These are phyloP conservation scores for Petromus typicus DNA, from an alignment of 2,113 vertebrate genomes.

Conservation along the genomic window DNA sequence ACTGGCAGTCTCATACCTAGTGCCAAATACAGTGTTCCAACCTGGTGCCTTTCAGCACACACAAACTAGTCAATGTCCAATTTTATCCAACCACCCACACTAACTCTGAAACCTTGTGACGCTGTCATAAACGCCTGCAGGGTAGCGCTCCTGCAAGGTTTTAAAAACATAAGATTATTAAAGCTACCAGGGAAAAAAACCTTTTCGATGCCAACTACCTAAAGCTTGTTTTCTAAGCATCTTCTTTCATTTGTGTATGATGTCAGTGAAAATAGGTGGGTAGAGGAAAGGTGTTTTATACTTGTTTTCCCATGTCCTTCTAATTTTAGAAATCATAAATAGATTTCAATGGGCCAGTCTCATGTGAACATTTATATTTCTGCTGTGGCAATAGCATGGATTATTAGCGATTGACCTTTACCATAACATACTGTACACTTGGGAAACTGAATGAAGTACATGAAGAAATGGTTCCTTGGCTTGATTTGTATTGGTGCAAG, in stretches of 20 bases:
- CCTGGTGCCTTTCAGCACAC: constrained; percentile 67
- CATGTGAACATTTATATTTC: constrained; percentile 54
- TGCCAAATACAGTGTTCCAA: constrained; percentile 18
- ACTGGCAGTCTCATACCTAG: constrained; percentile 42
- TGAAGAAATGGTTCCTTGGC: constrained; percentile 71
- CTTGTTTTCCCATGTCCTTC: background rate
- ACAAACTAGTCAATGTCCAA: constrained; percentile 73
- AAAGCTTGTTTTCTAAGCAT: constrained; percentile 24
- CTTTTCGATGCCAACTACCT: background rate
- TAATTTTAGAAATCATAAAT: constrained; percentile 45
- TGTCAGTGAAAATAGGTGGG: constrained; percentile 23
- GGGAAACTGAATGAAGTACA: constrained; percentile 70
- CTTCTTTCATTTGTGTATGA: constrained; percentile 21
- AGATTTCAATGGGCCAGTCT: background rate
- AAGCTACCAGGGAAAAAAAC: background rate
- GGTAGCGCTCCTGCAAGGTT: constrained; percentile 57
- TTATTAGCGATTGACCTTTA: constrained; percentile 76
- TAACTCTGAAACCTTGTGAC: constrained; percentile 62
- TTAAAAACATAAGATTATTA: constrained; percentile 53
- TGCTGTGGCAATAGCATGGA: background rate
- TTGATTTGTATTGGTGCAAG: constrained; percentile 63
- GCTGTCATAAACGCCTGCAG: constrained; percentile 63
- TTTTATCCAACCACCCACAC: constrained; percentile 63
- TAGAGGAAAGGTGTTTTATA: constrained; percentile 30
- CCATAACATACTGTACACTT: constrained; percentile 61